Evolutionary conservation across 2,888 invertebrate genomes (phyloP).

Genomic region (Cheilosia pagana): DNA sequence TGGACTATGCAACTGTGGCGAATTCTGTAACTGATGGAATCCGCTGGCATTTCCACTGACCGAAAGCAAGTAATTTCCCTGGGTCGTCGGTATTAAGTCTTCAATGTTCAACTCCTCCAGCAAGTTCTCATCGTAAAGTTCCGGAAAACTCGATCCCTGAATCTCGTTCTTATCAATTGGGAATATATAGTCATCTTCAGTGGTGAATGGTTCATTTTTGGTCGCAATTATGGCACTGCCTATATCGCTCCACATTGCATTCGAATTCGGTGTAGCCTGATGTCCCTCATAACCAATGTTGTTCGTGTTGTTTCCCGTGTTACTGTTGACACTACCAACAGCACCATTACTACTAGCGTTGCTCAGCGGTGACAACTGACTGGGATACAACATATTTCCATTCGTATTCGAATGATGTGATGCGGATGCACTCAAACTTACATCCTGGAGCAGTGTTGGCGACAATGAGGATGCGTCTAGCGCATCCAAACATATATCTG

Average conservation of each 20-base stretch:
- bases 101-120: conserved; percentile 93
- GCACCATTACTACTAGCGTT: conserved; percentile 62
- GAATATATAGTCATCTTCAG: conserved; percentile 95
- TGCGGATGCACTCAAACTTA: conserved; percentile 80
- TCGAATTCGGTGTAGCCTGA: conserved; percentile 80
- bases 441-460: conserved; percentile 82
- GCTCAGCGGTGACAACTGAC: conserved; percentile 78
- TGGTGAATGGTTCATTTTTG: conserved; percentile 87
- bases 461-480: conserved; percentile 82
- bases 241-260: conserved; percentile 83
- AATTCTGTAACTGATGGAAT: conserved; percentile 76
- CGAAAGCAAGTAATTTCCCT: conserved; percentile 84
- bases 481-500: conserved; percentile 82
- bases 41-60: conserved; percentile 81
- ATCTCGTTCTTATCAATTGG: conserved; percentile 95
- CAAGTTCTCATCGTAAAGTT: conserved; percentile 92
- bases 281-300: conserved; percentile 79
- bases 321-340: conserved; percentile 74
- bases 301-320: conserved; percentile 60
- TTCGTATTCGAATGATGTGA: conserved; percentile 53
- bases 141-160: conserved; percentile 92
- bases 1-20: conserved; percentile 79
- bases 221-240: conserved; percentile 83
- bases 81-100: conserved; percentile 85
- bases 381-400: conserved; percentile 66